Percentiles rank a stretch among this genome's conserved stretches.
Evolutionary conservation across 2,797 vertebrate species (phyloP).

Genomic region (Pampus argenteus): DNA sequence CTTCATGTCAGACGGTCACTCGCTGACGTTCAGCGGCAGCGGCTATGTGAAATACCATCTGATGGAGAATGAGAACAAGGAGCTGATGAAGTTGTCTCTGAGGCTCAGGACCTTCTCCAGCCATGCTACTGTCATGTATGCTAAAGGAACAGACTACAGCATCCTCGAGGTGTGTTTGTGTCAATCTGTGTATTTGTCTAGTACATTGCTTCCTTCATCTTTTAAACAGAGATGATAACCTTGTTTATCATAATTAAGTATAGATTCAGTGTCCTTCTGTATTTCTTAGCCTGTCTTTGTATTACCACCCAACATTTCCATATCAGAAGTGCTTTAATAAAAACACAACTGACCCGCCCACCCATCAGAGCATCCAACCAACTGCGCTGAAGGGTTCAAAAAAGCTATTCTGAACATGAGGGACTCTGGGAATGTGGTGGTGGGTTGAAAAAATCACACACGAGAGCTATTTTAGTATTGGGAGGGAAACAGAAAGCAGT

Average conservation of each 20-base stretch:
- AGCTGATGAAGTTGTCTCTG: slow-evolving; percentile 95
- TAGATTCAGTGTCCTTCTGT: slow-evolving; percentile 13
- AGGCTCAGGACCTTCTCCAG: slow-evolving; percentile 91
- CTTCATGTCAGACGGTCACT: slow-evolving; percentile 82
- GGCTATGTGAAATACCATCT: slow-evolving; percentile 95
- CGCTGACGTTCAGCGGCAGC: slow-evolving; percentile 92
- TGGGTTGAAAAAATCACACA: slow-evolving; percentile 64
- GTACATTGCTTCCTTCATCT: not conserved
- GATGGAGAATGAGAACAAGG: slow-evolving; percentile 95
- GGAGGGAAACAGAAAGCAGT: slow-evolving; percentile 72
- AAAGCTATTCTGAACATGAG: slow-evolving; percentile 66
- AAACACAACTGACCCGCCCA: slow-evolving; percentile 23
- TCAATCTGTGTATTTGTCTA: slow-evolving; percentile 11
- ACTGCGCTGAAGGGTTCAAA: slow-evolving; percentile 52
- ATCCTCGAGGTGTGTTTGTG: slow-evolving; percentile 91
- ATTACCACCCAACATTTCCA: slow-evolving; percentile 40
- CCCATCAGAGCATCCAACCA: slow-evolving; percentile 33
- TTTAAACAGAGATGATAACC: slow-evolving; percentile 19
- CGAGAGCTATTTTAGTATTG: slow-evolving; percentile 78
- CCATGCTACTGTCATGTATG: slow-evolving; percentile 96
- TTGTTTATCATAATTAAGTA: slow-evolving; percentile 44
- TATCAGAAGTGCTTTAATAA: slow-evolving; percentile 53
- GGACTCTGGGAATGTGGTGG: slow-evolving; percentile 73
- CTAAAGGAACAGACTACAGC: slow-evolving; percentile 97
- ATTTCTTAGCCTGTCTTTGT: slow-evolving; percentile 17